Base-by-base conservation (phyloP, 2,797 vertebrate genomes). In the Neoniphon sammara region DNA sequence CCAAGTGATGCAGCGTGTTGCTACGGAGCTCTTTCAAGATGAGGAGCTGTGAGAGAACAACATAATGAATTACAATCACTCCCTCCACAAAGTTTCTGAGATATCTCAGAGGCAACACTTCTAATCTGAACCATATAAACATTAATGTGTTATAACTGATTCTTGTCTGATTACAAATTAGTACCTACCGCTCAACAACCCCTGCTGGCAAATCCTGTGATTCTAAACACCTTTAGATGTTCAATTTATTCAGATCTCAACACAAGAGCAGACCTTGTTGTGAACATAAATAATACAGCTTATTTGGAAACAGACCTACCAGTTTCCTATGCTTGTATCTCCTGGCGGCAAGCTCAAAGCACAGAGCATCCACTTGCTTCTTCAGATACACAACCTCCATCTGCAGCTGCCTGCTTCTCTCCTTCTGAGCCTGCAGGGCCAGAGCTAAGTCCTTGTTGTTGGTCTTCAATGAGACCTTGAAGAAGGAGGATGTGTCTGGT, bases 401-500 rank as follows among this genome's bases (percentile, higher is more conserved):
- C 85, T 94, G 83, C 73, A 93, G 82, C 49, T 90, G 85, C 59
- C 82, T 73, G 79, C 82, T 87, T 76, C 74, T 91, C 79, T 91
- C 82, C 74, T 88, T 94, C 81, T 94, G 89, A 0, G 80, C 83
- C 34, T 73, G 86, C 70, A 95, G 49, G 39, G 93, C 93, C 1
- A 89, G 39, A 14, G 94, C 94, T 42, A 95, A 62, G 14, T 91
- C 93, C 73, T 91, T 94, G 84, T 95, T 95, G 87, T 95, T 95
- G 64, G 76, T 92, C 89, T 95, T 94, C 72, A 95, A 57, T 2
- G 94, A 94, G 18, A 93, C 68, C 83, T 94, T 95, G 72, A 93
- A 94, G 81, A 95, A 95, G 47, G 93, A 94, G 5, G 94, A 94
- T 2, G 92, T 92, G 73, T 94, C 94, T 95, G 85, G 66, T 55